Conservation (phyloP, 2,888 invertebrate species). For the Gerosis bhagava region DNA sequence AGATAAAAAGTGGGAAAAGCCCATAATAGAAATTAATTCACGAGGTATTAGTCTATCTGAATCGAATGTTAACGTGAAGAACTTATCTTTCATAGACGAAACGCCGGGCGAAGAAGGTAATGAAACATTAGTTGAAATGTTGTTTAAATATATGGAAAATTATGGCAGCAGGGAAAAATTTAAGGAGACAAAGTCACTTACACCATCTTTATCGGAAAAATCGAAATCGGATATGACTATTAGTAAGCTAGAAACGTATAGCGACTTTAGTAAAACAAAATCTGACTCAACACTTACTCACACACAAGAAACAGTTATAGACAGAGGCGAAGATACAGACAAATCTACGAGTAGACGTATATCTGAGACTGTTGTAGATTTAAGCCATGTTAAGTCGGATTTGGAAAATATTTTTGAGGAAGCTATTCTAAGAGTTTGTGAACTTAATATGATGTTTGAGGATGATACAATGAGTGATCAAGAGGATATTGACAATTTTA, state of each 20-base stretch:
- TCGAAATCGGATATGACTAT: conserved; percentile 74
- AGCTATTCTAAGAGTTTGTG: conserved; percentile 52
- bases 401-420: conserved; percentile 65
- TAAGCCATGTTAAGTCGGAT: conserved; percentile 67
- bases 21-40: conserved; percentile 54
- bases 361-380: conserved; percentile 68
- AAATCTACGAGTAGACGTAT: conserved; percentile 57
- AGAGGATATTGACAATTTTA: conserved; percentile 68
- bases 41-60: conserved; percentile 58
- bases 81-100: conserved; percentile 69
- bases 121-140: conserved; percentile 69
- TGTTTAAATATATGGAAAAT: conserved; percentile 74
- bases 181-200: conserved; percentile 50
- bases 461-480: conserved; percentile 70
- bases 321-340: conserved; percentile 50
- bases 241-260: conserved; percentile 67
- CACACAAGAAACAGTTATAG: conserved; percentile 72
- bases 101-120: conserved; percentile 67
- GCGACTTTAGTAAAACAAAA: conserved; percentile 74
- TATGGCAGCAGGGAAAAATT: conserved; percentile 56
- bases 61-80: conserved; percentile 64
- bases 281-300: conserved; percentile 73
- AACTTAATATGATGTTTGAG: conserved; percentile 46
- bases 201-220: conserved; percentile 68
- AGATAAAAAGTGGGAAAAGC: conserved; percentile 51